Conservation (phyloP, 2,797 vertebrate species). For the Anableps anableps region DNA sequence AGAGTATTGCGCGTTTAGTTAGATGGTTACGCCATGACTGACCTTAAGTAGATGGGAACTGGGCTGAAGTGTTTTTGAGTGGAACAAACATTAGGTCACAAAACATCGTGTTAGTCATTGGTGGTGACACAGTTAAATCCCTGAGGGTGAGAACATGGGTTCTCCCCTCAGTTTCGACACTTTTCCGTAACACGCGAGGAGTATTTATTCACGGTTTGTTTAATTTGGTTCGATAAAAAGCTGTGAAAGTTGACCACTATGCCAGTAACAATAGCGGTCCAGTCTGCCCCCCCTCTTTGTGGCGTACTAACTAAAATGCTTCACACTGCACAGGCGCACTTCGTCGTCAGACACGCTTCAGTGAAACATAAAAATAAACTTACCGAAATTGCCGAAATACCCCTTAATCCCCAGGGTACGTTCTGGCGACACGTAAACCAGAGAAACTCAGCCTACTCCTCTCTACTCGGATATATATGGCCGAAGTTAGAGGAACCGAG, state of each 20-base stretch:
- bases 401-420: conserved; percentile 31
- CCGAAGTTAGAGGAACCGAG: conserved; percentile 67
- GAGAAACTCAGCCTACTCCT: conserved; percentile 13
- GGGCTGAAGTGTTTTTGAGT: conserved; percentile 30
- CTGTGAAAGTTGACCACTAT: conserved; percentile 58
- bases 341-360: conserved; percentile 73
- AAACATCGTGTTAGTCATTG: conserved; percentile 56
- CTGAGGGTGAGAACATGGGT: conserved; percentile 24
- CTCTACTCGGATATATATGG: conserved; percentile 33
- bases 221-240: conserved; percentile 23
- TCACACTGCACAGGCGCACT: conserved; percentile 80
- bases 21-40: conserved; percentile 32
- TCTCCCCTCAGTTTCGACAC: neutral
- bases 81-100: conserved; percentile 52
- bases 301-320: conserved; percentile 80
- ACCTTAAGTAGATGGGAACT: conserved; percentile 31
- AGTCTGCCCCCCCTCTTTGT: conserved; percentile 69
- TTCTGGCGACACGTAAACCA: neutral
- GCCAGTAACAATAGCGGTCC: conserved; percentile 49
- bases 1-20: conserved; percentile 31
- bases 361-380: conserved; percentile 80
- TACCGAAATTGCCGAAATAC: conserved; percentile 64
- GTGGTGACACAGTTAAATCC: conserved; percentile 37
- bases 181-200: neutral
- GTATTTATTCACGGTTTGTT: neutral